Evolutionary conservation across 2,797 vertebrate species (phyloP), one percentile per base, ranked within the genome.

Genomic region (Knipowitschia caucasica): DNA sequence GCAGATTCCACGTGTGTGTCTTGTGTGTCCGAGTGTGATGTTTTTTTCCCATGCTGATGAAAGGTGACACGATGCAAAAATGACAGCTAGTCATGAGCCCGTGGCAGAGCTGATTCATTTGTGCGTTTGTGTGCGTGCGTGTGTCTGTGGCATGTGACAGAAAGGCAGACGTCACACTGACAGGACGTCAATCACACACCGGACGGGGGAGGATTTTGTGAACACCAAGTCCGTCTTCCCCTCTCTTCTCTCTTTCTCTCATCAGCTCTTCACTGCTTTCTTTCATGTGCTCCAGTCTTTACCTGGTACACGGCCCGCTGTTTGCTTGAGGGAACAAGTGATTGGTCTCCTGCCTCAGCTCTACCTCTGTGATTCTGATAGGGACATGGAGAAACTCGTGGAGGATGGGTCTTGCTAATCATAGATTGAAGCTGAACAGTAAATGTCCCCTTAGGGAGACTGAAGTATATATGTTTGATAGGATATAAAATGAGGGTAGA

Each of bases 81-180:
- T 95, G 94, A 95, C 94, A 96, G 94, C 88, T 61, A 95, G 93
- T 93, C 93, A 94, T 91, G 91, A 93, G 92, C 88, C 92, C 90
- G 47, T 55, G 78, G 61, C 57, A 50, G 42, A 62, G 47, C 74
- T 85, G 87, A 89, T 89, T 89, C 85, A 87, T 89, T 85, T 73
- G 66, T 64, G 63, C 50, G 44, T 71, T 62, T 71, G 64, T 64
- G 64, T 60, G 36, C 9, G 35, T 38, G 17, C n/a, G 56, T 73
- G 64, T 59, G 56, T 72, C 46, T 64, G 64, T 42, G 53, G 51
- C 69, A 64, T 73, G 71, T 63, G 94, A 95, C 93, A 67, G 71
- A 92, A 93, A 94, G 91, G 92, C 96, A 94, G 95, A 98, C 89
- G 92, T 96, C 94, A 95, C 80, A 80, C 88, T 96, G 95, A 98